Base-by-base conservation (phyloP, 2,113 vertebrate species). In the Melanocharis versteri region DNA sequence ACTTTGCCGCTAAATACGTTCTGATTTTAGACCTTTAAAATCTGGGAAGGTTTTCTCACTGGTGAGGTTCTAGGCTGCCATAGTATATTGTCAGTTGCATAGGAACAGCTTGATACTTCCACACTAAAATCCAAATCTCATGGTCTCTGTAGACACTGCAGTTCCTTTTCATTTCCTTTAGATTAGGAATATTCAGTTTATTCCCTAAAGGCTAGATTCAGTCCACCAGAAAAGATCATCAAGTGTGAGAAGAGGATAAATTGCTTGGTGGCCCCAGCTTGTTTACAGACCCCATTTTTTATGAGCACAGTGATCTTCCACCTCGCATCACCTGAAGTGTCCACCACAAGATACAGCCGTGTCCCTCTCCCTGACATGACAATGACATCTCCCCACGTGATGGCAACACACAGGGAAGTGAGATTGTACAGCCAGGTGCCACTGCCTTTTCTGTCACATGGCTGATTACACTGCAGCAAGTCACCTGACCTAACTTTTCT, bases 1-100 rank as follows among this genome's bases (percentile, higher is more conserved):
- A 65, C 15, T 37, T 65, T 79, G 40, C 16, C 0, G 0, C 37
- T 64, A 51, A 78, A 56, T 48, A 45, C 1, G 0, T 39, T 76
- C 37, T 40, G 13, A 75, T n/a, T 85, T 87, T 37, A 84, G 65
- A 53, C 37, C 28, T 53, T 68, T 39, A 72, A 83, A 69, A 69
- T 76, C 53, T 82, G 39, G 33, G 53, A 57, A 79, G 18, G 13
- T 71, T 76, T 87, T 44, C 28, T 78, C 40, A 16, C 62, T 68
- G 45, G 13, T 69, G 48, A 61, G 53, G 40, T 79, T 68, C 51
- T 35, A 58, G 40, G 10, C 60, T 84, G 24, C n/a, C 50, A 13
- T 4, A 27, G 8, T 24, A 11, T n/a, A n/a, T 9, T 80, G 20
- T 33, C 28, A 61, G 21, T 35, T 69, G 35, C 17, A 44, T n/a